Evolutionary conservation across 2,113 vertebrate species (phyloP), one percentile per base, ranked within the genome.

Genomic region (Solea solea): DNA sequence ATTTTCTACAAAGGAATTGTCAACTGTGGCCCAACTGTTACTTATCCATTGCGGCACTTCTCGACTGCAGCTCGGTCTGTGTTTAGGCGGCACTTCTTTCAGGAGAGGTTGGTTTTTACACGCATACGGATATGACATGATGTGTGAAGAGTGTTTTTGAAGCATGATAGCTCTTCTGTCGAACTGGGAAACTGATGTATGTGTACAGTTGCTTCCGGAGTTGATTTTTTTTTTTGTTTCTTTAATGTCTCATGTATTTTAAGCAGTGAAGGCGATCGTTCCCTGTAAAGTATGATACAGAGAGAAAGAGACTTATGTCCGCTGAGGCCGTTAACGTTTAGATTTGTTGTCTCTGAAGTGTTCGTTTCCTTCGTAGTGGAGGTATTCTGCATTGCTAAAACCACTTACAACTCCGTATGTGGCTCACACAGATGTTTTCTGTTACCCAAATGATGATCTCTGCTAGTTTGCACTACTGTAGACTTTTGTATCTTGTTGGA

Each of bases 391-490:
- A 39, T 54, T 27, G 49, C 49, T 60, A 39, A 13, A 48, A 21
- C 21, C 9, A 9, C 25, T 57, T 58, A 27, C 52, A 61, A 28
- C 52, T 72, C 46, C 10, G 46, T 41, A 41, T 27, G 25, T 64
- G 39, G 58, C 59, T 80, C 72, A 51, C 40, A 65, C 46, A 27
- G 9, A 15, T 64, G 9, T 54, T 56, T 15, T 15, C 4, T 74
- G 60, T 69, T 76, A 59, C 57, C 46, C 51, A 45, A 81, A 52
- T 65, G 58, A 61, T 54, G 34, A 45, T 70, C 21, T 78, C 53
- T 69, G 80, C 64, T 80, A 78, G 68, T 83, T 90, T 90, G 86
- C 88, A 90, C 86, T 78, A 57, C 61, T 71, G 58, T 77, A 71
- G 57, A 72, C 79, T 71, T 76, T 54, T 77, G 51, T 60, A 57